These are phyloP conservation scores for Porites divaricata DNA, from an alignment of 92 coral and sea anemone species.

Conservation along the genomic window DNA sequence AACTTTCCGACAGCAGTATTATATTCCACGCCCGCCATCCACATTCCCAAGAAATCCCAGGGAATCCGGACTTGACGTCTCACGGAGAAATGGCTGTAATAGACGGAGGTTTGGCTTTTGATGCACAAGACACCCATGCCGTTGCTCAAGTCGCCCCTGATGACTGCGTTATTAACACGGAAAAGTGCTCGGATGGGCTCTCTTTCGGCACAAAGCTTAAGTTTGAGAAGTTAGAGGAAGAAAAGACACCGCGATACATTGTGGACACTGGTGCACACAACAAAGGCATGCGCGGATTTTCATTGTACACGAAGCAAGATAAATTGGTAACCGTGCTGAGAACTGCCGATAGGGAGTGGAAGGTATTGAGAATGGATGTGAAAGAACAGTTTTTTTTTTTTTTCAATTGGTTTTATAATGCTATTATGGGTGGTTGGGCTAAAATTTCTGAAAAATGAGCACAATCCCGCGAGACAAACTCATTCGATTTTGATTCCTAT, in stretches of 20 bases:
- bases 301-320: conserved; percentile 76
- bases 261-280: conserved; percentile 91
- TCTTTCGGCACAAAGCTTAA: conserved; percentile 82
- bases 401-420: too few relatives aligned
- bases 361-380: conserved; percentile 52
- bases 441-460: too few relatives aligned
- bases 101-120: conserved; percentile 77
- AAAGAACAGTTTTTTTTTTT: too few relatives aligned
- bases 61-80: conserved; percentile 79
- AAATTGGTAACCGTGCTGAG: conserved; percentile 76
- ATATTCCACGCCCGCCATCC: conserved; percentile 34
- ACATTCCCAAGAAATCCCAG: conserved; percentile 47
- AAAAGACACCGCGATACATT: conserved; percentile 78
- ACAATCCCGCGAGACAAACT: too few relatives aligned
- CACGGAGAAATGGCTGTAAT: conserved; percentile 71
- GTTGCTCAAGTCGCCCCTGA: conserved; percentile 60
- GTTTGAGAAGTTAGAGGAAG: conserved; percentile 54
- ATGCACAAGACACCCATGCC: conserved; percentile 72
- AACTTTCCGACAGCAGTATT: conserved; percentile 35
- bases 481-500: too few relatives aligned
- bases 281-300: conserved; percentile 84
- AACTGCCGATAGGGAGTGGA: conserved; percentile 84
- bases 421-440: too few relatives aligned
- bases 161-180: conserved; percentile 76
- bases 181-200: conserved; percentile 73